phyloP scores from a whole-genome alignment of 2,113 vertebrate species.

The Caranx ignobilis region DNA sequence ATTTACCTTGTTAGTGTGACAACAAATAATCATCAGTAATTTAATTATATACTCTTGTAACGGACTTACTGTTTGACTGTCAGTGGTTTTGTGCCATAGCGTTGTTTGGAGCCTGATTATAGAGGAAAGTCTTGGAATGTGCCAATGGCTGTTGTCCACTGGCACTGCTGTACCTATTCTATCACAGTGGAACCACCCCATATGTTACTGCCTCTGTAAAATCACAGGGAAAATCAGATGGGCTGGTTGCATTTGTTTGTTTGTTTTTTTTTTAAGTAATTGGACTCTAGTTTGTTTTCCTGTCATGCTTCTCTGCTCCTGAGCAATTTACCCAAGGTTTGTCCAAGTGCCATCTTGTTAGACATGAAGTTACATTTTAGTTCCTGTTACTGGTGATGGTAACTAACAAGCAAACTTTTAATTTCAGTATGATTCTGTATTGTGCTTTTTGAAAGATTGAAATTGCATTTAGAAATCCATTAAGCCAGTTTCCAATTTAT shows the following conservation, averaged over 20 bases:
- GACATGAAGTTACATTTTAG: slow-evolving; percentile 10
- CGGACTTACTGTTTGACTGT: background rate
- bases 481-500: background rate
- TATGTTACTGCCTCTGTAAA: slow-evolving; percentile 14
- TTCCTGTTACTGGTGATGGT: slow-evolving; percentile 6
- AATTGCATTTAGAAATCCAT: background rate
- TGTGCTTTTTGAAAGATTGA: background rate
- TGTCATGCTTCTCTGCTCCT: slow-evolving; percentile 3
- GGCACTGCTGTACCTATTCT: slow-evolving; percentile 1
- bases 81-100: slow-evolving; percentile 17
- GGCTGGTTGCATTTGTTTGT: slow-evolving; percentile 18
- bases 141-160: slow-evolving; percentile 27
- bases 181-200: slow-evolving; percentile 15
- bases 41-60: slow-evolving; percentile 24
- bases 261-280: slow-evolving; percentile 26
- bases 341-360: slow-evolving; percentile 15
- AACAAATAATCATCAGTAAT: slow-evolving; percentile 23
- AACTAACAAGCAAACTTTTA: background rate
- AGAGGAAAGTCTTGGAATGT: slow-evolving; percentile 19
- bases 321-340: slow-evolving; percentile 1
- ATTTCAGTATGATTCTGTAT: slow-evolving; percentile 3
- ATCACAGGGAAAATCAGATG: slow-evolving; percentile 22
- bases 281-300: slow-evolving; percentile 22
- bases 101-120: slow-evolving; percentile 31
- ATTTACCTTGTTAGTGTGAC: background rate